Base-by-base conservation (phyloP, 2,113 vertebrate genomes). In the Cheilinus undulatus region DNA sequence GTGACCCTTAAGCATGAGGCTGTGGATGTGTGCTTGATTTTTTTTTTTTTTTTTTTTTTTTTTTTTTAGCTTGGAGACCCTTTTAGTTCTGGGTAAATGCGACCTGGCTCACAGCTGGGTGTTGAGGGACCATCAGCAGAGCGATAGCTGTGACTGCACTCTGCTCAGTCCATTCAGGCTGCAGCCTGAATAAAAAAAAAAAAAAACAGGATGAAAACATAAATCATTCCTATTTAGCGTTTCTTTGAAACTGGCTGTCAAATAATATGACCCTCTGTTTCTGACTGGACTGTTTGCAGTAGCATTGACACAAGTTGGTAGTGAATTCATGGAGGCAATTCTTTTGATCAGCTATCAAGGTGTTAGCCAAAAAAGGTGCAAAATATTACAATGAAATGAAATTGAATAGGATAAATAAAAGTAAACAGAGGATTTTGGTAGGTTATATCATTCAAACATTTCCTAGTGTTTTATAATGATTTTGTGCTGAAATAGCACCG, bases 1-100 rank as follows among this genome's bases (percentile, higher is more conserved):
- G 20, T 87, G 76, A 89, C 82, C 86, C 83, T 77, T 57, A 86
- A 81, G 81, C 40, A 26, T 17, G 48, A 69, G 32, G 0, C 58
- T 49, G 64, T 59, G 24, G 45, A 34, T 54, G 57, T 69, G 43
- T 61, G 42, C 57, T 20, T 2, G 17, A 23, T 45, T 7, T 38
- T 50, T 34, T 34, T 34, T 7, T 7, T 7, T 7, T 3, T 34
- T 34, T 34, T 3, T 34, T 5, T 34, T 34, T 34, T 5, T 34
- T 63, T 28, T 42, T 20, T 45, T 49, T 28, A 9, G 7, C 45
- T 59, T 45, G 50, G 32, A 60, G 23, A 32, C 49, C 42, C 36
- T 62, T 71, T 78, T 65, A 68, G 64, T 76, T 58, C 22, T 14
- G 34, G 27, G 3, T 45, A 54, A 82, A 77, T 60, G 38, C 40